phyloP scores from a whole-genome alignment of 2,888 invertebrate species.

The Macaria notata region DNA sequence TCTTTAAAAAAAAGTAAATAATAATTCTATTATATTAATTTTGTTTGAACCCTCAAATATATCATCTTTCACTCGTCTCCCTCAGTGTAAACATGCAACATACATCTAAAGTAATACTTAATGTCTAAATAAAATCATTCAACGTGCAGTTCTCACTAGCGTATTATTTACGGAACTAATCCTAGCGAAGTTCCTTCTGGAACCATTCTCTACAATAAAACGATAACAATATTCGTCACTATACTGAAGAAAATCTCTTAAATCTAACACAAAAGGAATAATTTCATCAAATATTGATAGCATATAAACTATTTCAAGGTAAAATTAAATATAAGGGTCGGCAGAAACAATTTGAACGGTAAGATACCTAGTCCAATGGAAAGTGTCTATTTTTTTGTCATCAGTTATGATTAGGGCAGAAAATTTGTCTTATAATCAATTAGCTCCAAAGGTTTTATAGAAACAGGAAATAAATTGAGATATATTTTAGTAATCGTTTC shows the following conservation, averaged over 20 bases:
- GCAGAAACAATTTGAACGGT: constrained; percentile 9
- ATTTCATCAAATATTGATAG: constrained; percentile 43
- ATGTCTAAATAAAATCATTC: constrained; percentile 53
- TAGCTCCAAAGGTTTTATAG: no score
- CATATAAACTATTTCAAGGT: constrained; percentile 14
- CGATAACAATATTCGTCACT: constrained; percentile 30
- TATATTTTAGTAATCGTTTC: constrained; percentile 48
- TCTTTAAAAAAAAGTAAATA: constrained; percentile 51
- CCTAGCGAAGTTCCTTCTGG: constrained; percentile 21
- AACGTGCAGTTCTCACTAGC: constrained; percentile 56
- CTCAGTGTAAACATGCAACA: constrained; percentile 29
- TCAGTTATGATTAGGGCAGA: no score
- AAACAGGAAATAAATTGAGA: background rate
- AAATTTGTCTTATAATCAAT: no score
- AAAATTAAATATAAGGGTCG: constrained; percentile 7
- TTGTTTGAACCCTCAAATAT: constrained; percentile 61
- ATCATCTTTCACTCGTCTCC: constrained; percentile 25
- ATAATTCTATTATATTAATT: constrained; percentile 55
- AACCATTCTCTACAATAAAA: constrained; percentile 9
- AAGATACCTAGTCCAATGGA: no score
- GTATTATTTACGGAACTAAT: constrained; percentile 41
- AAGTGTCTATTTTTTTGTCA: no score
- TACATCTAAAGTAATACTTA: constrained; percentile 56
- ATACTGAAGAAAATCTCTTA: constrained; percentile 30
- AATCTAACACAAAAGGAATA: constrained; percentile 52